These are phyloP conservation scores for Dysmachus trigonus DNA, from an alignment of 2,888 invertebrate genomes.

Conservation along the genomic window DNA sequence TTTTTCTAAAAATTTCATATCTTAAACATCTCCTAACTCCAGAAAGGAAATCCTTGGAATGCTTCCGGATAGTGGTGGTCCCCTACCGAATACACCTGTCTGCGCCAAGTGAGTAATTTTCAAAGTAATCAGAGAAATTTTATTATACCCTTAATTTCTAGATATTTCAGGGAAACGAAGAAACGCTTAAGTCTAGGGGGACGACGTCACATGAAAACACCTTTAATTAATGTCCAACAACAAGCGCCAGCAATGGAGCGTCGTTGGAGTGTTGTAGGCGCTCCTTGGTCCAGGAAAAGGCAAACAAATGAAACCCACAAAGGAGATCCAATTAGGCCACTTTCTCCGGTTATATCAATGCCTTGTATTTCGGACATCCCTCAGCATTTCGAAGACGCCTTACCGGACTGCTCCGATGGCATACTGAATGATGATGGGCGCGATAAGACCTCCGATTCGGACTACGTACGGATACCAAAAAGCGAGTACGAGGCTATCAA, in stretches of 20 bases:
- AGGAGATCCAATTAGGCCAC: constrained; percentile 57
- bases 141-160: background rate
- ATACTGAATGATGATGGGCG: background rate
- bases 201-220: constrained; percentile 48
- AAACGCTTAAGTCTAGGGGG: constrained; percentile 53
- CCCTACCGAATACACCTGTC: constrained; percentile 69
- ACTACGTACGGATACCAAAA: constrained; percentile 77
- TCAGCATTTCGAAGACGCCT: background rate
- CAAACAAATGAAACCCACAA: background rate
- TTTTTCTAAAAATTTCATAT: background rate
- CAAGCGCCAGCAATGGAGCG: background rate
- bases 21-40: constrained; percentile 56
- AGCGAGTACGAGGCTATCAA: constrained; percentile 82
- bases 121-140: background rate
- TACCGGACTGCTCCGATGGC: background rate
- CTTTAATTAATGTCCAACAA: background rate
- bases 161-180: constrained; percentile 34
- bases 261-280: constrained; percentile 68
- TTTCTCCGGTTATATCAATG: constrained; percentile 65
- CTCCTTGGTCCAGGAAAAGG: constrained; percentile 53
- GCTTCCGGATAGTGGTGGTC: constrained; percentile 69
- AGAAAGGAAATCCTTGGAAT: constrained; percentile 72
- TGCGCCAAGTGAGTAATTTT: constrained; percentile 69
- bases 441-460: constrained; percentile 65
- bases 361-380: constrained; percentile 53